Conservation (phyloP, 2,113 vertebrate species). For the Hypanus sabinus region DNA sequence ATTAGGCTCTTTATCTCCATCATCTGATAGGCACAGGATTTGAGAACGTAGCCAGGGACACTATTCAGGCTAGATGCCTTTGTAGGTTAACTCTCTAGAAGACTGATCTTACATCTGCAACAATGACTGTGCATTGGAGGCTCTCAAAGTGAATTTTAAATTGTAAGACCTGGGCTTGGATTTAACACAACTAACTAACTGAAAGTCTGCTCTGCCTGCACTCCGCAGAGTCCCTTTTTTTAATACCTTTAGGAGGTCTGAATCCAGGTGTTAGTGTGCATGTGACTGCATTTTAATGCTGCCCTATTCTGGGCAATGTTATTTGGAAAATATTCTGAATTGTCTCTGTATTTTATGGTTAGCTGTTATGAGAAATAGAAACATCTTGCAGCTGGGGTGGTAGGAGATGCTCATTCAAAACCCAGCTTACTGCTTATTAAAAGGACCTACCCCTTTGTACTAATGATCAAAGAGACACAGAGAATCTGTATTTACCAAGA, state of each 20-base stretch:
- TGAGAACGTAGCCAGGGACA: too few relatives aligned
- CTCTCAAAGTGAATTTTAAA: neutral
- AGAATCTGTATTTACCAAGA: too few relatives aligned
- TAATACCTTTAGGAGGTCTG: neutral
- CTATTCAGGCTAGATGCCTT: too few relatives aligned
- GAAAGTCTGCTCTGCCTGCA: neutral
- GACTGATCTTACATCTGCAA: too few relatives aligned
- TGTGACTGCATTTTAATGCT: neutral
- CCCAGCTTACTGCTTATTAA: neutral
- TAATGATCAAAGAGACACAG: too few relatives aligned
- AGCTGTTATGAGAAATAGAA: neutral
- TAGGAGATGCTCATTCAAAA: neutral
- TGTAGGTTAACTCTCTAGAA: too few relatives aligned
- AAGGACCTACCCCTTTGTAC: too few relatives aligned
- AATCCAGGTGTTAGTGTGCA: neutral
- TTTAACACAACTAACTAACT: neutral
- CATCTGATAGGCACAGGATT: too few relatives aligned
- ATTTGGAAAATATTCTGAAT: neutral
- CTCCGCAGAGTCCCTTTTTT: neutral
- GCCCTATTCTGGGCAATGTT: neutral
- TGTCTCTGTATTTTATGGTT: neutral
- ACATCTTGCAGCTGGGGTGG: neutral
- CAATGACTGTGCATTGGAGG: too few relatives aligned
- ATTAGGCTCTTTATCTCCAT: too few relatives aligned
- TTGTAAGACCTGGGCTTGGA: neutral